A percentile compares a stretch with the other conserved stretches of the same genome.
Conservation (phyloP, 2,797 vertebrate species). For the Neosilurus hyrtlii region DNA sequence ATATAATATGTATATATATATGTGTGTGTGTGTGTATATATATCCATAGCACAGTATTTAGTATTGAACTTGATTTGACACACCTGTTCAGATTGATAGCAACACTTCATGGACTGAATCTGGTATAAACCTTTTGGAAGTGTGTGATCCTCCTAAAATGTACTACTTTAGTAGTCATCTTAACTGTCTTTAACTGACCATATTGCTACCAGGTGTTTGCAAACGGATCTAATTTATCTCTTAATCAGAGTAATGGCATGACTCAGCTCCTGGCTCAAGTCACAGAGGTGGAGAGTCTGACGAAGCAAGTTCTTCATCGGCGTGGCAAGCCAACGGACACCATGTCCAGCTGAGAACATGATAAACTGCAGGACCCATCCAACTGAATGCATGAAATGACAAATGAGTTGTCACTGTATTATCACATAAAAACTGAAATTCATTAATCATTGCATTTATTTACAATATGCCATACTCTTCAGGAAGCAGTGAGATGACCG, state of each 20-base stretch:
- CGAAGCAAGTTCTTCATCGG: slow-evolving; percentile 61
- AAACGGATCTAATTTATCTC: slow-evolving; percentile 4
- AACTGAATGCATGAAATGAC: neutral
- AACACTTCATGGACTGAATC: neutral
- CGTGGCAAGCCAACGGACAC: slow-evolving; percentile 34
- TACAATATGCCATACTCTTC: neutral
- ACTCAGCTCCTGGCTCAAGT: slow-evolving; percentile 61
- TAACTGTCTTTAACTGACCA: neutral
- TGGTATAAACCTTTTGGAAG: neutral
- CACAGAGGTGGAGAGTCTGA: slow-evolving; percentile 62
- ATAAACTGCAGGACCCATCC: neutral
- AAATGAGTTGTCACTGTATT: neutral
- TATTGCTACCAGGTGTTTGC: neutral
- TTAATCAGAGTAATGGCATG: slow-evolving; percentile 57
- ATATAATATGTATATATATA: too few relatives aligned
- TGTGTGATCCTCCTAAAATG: neutral
- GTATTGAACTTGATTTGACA: neutral
- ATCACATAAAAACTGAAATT: slow-evolving; percentile 6
- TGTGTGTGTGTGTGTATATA: neutral
- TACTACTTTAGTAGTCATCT: neutral
- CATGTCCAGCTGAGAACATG: slow-evolving; percentile 25
- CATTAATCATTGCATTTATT: slow-evolving; percentile 1
- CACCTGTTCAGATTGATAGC: neutral
- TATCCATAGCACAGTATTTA: neutral
- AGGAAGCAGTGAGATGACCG: neutral